These are phyloP conservation scores for Dorcus hopei DNA, from an alignment of 2,888 invertebrate species.

Conservation along the genomic window DNA sequence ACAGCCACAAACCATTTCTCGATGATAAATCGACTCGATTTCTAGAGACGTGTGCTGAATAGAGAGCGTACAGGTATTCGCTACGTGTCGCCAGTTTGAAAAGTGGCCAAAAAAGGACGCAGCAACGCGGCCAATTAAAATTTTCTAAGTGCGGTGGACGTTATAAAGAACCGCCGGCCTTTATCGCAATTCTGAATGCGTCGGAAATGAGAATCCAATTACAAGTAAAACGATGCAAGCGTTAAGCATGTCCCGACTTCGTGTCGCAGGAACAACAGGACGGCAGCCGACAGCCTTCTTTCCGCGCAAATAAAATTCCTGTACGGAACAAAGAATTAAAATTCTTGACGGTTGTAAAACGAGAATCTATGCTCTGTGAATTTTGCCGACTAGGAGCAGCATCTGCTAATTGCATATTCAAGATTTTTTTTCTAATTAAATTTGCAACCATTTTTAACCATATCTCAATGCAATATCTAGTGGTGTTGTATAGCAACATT, in stretches of 20 bases:
- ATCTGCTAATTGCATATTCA: not conserved
- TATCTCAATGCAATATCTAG: not conserved
- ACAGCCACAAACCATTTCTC: slow-evolving; percentile 39
- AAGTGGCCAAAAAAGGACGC: slow-evolving; percentile 44
- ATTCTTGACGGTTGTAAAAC: slow-evolving; percentile 45
- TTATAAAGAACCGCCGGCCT: slow-evolving; percentile 47
- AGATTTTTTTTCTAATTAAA: not conserved
- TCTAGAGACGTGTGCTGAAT: slow-evolving; percentile 36
- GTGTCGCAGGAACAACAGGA: slow-evolving; percentile 45
- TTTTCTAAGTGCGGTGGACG: slow-evolving; percentile 46
- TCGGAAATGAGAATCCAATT: slow-evolving; percentile 51
- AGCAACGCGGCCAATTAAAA: slow-evolving; percentile 49
- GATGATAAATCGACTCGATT: slow-evolving; percentile 43
- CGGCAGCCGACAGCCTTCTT: slow-evolving; percentile 39
- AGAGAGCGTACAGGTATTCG: slow-evolving; percentile 3
- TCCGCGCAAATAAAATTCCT: slow-evolving; percentile 46
- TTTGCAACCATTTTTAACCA: not conserved
- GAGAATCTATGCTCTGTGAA: slow-evolving; percentile 27
- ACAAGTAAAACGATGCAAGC: slow-evolving; percentile 46
- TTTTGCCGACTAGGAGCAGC: not conserved
- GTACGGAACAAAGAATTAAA: slow-evolving; percentile 45
- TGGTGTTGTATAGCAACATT: too few relatives aligned
- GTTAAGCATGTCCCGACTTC: slow-evolving; percentile 48
- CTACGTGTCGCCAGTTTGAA: slow-evolving; percentile 20
- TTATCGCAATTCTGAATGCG: slow-evolving; percentile 51